Conservation (phyloP, 2,113 vertebrate genomes). For the Galemys pyrenaicus region DNA sequence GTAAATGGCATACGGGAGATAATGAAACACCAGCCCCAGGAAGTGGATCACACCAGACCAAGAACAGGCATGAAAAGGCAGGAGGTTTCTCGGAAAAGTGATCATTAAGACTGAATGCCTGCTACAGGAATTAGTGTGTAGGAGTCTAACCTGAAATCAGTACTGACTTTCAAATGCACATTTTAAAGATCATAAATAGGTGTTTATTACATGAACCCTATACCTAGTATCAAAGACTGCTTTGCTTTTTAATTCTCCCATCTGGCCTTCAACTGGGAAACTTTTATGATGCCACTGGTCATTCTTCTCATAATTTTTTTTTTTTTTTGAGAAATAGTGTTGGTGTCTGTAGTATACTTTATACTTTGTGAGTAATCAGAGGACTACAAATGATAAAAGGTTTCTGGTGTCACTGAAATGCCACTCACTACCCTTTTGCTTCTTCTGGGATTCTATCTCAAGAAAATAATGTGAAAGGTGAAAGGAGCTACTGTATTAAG, state of each 20-base stretch:
- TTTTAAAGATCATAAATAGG: slow-evolving; percentile 48
- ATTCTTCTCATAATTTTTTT: background rate
- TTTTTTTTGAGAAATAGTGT: background rate
- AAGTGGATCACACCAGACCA: background rate
- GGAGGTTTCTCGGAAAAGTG: background rate
- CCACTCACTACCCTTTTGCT: background rate
- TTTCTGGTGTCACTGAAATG: background rate
- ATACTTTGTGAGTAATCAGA: background rate
- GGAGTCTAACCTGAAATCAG: background rate
- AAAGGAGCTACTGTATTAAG: background rate
- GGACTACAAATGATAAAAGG: background rate
- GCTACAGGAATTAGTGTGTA: background rate
- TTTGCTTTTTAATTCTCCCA: slow-evolving; percentile 24
- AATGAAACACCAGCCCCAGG: background rate
- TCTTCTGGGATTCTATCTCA: background rate
- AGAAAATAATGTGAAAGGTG: slow-evolving; percentile 25
- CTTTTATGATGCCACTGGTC: background rate
- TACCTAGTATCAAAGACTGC: background rate
- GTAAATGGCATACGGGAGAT: background rate
- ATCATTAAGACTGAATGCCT: background rate
- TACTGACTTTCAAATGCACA: background rate
- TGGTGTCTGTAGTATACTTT: background rate
- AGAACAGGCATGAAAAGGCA: background rate
- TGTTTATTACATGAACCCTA: slow-evolving; percentile 2
- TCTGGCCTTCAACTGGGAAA: background rate